Percentiles rank a stretch among this genome's conserved stretches.
These are phyloP conservation scores for Saccostrea glomerata DNA, from an alignment of 1,140 invertebrate genomes.

Conservation along the genomic window DNA sequence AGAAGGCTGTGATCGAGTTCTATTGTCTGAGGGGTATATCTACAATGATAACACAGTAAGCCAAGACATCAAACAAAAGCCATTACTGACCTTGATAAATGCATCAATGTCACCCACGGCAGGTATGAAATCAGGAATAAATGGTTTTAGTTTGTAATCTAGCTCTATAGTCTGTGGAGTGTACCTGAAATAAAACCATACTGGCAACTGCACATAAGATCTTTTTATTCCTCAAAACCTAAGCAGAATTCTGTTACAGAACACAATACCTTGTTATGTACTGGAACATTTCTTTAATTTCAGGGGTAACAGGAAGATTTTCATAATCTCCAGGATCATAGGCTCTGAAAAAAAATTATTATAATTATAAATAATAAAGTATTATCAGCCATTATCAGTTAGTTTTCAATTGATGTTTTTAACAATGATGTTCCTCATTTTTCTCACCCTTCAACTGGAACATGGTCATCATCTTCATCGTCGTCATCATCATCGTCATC, in stretches of 20 bases:
- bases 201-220: not conserved
- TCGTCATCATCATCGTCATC: constrained; percentile 74
- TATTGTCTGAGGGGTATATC: constrained; percentile 94
- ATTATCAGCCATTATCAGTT: not conserved
- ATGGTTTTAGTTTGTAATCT: constrained; percentile 94
- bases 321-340: constrained; percentile 93
- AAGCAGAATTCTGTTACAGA: not conserved
- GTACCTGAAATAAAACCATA: constrained; percentile 83
- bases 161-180: constrained; percentile 94
- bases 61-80: not conserved
- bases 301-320: constrained; percentile 88
- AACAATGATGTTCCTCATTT: not conserved
- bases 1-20: constrained; percentile 93
- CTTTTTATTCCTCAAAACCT: not conserved
- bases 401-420: no score
- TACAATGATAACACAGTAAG: constrained; percentile 71
- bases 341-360: constrained; percentile 80
- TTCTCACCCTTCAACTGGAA: constrained; percentile 77
- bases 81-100: constrained; percentile 89
- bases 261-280: constrained; percentile 90
- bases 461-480: constrained; percentile 75
- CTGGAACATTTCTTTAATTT: constrained; percentile 95
- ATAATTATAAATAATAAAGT: not conserved
- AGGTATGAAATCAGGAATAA: constrained; percentile 97
- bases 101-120: constrained; percentile 99